Percentiles rank a stretch among this genome's conserved stretches.
These are phyloP conservation scores for Monodelphis domestica DNA, from an alignment of 2,797 vertebrate genomes.

Conservation along the genomic window DNA sequence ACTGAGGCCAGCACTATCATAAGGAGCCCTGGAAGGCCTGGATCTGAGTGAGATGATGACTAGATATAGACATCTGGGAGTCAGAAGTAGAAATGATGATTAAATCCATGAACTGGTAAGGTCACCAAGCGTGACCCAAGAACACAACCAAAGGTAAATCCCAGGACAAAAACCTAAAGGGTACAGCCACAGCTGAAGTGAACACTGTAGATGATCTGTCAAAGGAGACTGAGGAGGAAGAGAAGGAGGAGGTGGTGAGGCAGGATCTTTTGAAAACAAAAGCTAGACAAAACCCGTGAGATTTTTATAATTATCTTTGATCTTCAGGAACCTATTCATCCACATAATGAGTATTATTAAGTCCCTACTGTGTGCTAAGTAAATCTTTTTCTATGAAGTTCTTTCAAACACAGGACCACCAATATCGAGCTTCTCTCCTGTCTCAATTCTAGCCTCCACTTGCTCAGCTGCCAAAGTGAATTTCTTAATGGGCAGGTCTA, in stretches of 20 bases:
- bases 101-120: neutral
- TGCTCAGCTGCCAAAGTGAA: neutral
- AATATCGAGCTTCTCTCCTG: neutral
- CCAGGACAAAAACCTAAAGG: neutral
- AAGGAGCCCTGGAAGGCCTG: neutral
- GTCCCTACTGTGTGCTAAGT: neutral
- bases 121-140: neutral
- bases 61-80: neutral
- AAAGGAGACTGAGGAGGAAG: neutral
- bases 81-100: neutral
- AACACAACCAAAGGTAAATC: neutral
- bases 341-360: neutral
- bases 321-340: neutral
- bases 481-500: neutral
- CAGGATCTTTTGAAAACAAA: neutral
- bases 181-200: neutral
- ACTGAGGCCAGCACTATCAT: neutral
- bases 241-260: too few species aligned
- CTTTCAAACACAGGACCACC: neutral
- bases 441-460: neutral
- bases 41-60: neutral
- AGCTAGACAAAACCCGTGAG: neutral
- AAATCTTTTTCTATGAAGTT: neutral
- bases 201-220: neutral
- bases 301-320: neutral